phyloP scores from a whole-genome alignment of 2,113 vertebrate genomes.

The Mus pahari region DNA sequence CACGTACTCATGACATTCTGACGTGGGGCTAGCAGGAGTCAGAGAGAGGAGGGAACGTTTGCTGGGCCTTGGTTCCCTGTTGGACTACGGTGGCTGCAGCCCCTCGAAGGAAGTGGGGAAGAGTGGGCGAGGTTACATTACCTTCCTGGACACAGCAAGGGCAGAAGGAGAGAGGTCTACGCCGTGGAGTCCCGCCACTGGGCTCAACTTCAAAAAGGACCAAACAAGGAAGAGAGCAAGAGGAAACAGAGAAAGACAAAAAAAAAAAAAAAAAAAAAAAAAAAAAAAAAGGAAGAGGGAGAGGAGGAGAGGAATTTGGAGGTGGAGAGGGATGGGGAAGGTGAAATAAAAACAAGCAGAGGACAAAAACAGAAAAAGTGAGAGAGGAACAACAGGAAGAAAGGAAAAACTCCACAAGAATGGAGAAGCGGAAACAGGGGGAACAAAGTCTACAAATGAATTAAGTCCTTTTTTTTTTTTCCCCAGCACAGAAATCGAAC shows the following conservation, averaged over 20 bases:
- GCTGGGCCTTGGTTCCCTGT: conserved; percentile 62
- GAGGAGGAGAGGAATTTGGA: conserved; percentile 85
- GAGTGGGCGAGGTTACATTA: conserved; percentile 91
- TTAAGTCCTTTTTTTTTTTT: conserved; percentile 78
- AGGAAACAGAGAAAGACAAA: conserved; percentile 29
- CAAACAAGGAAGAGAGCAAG: conserved; percentile 85
- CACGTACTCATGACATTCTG: conserved; percentile 77
- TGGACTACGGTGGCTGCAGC: conserved; percentile 80
- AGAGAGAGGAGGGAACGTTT: conserved; percentile 70
- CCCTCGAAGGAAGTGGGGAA: conserved; percentile 85
- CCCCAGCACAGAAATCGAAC: conserved; percentile 78
- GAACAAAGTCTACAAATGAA: conserved; percentile 86
- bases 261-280: neutral
- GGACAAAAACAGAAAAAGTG: conserved; percentile 87
- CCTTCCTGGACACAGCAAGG: conserved; percentile 99
- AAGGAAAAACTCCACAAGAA: conserved; percentile 86
- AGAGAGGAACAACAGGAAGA: conserved; percentile 86
- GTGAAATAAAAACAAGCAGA: conserved; percentile 88
- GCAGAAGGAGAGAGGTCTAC: conserved; percentile 99
- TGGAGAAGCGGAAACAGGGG: conserved; percentile 88
- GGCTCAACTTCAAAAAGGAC: conserved; percentile 95
- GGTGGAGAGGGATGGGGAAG: conserved; percentile 85
- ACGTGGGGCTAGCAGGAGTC: conserved; percentile 70
- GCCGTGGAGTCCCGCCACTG: conserved; percentile 96
- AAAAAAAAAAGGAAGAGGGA: conserved; percentile 76